Evolutionary conservation across 2,797 vertebrate genomes (phyloP), one percentile per base, ranked within the genome.

Genomic region (Arrhamphus sclerolepis): DNA sequence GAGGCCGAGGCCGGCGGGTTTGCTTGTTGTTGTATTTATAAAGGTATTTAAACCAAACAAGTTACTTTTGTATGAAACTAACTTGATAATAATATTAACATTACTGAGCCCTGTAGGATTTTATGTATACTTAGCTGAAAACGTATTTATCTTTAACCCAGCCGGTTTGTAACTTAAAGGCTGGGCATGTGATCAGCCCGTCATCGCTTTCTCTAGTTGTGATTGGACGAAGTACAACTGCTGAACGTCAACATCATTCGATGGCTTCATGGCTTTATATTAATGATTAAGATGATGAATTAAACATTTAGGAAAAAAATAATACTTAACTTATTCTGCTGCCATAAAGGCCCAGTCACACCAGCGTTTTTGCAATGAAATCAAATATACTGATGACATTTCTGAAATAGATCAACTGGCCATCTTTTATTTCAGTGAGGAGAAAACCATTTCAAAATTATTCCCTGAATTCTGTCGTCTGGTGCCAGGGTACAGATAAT

Each of bases 31-130:
- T 86, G 77, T 87, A 82, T 81, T 85, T 83, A 76, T 80, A 71
- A 62, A 61, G 56, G 69, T 81, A 84, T 88, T 85, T 78, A 85
- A 74, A 76, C 78, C 73, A 86, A 87, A 87, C 78, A 0, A 68
- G 70, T 83, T 67, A 69, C 67, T 89, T 87, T 88, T 87, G 55
- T 86, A 86, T 81, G 66, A 78, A 77, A 83, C 70, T 56, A 78
- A 78, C 70, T 75, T 69, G 53, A 72, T 80, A 41, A 46, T 72
- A 54, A 64, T 77, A 78, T 70, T 60, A 73, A 63, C 72, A 64
- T 70, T 53, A 76, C 72, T 80, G 78, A 89, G 77, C 85, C 87
- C 83, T 84, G 79, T 87, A 75, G 71, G 66, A 86, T 64, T 81
- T 77, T 82, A 76, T 87, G 76, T 88, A 71, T 84, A 73, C 63